Base-by-base conservation (phyloP, 2,888 invertebrate genomes). In the Mesochorus sp. region DNA sequence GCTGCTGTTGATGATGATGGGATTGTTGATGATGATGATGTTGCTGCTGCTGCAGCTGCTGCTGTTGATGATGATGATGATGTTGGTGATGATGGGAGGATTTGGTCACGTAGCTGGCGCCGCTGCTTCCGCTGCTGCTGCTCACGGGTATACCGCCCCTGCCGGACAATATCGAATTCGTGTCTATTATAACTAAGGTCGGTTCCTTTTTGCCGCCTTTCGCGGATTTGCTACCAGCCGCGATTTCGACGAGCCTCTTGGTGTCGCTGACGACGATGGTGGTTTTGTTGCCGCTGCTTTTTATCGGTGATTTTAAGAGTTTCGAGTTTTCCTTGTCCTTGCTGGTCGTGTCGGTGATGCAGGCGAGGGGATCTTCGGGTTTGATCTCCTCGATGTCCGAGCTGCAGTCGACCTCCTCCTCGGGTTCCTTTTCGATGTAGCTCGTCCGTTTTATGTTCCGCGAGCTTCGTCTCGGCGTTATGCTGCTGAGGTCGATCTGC, bases 141-240 rank as follows among this genome's bases (percentile, higher is more conserved):
- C 81, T 81, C 1, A 93, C 88, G 34, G 94, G 93, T 47, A 94
- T 89, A 14, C 93, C 92, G 10, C 93, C 93, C 82, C 94, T 94
- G 17, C 94, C 94, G 72, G 94, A 93, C 71, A 94, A 90, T 85
- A 94, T 94, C 12, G 96, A 94, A 91, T 95, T 95, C 8, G 95
- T 95, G 86, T 96, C 96, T 81, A 96, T 95, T 59, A 96, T 95
- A 31, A 96, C 95, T 81, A 96, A 92, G 4, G 95, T 95, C 0
- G 95, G 95, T 89, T 96, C 94, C 85, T 96, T 94, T 87, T 95
- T 94, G 57, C 92, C 93, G 57, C 92, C 90, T 51, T 91, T 91
- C 3, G 89, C 89, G 0, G 86, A 86, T 82, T 92, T 92, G 42
- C 93, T 92, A 84, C 94, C 94, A 10, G 94, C 93, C 6, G 95